A percentile compares a stretch with the other conserved stretches of the same genome.
phyloP scores from a whole-genome alignment of 2,113 vertebrate genomes.

The Erythrocercus mccallii region DNA sequence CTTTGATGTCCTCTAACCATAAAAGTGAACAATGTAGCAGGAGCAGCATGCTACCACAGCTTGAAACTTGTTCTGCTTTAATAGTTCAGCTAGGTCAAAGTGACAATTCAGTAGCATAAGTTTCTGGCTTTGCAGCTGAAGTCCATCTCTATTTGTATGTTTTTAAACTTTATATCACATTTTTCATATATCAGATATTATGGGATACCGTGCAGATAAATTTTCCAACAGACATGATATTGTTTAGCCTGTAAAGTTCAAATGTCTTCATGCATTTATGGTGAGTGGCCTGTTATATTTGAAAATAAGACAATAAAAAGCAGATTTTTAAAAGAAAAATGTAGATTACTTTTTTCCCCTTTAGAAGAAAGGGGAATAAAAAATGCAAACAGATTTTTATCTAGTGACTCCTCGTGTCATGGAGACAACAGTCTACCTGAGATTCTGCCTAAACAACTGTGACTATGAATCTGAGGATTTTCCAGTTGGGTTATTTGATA shows the following conservation, averaged over 20 bases:
- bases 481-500: not conserved
- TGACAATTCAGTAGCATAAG: not conserved
- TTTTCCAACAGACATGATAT: not conserved
- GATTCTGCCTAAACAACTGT: not conserved
- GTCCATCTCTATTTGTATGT: not conserved
- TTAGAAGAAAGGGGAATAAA: not conserved
- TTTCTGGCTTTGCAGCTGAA: not conserved
- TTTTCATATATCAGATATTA: not conserved
- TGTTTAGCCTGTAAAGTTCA: not conserved
- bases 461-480: not conserved
- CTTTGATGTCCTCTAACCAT: constrained; percentile 7
- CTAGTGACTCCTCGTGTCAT: not conserved
- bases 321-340: not conserved
- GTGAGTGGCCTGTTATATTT: not conserved
- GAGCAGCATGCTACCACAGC: not conserved
- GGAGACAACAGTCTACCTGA: not conserved
- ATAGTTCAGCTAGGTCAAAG: fast-evolving
- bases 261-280: fast-evolving
- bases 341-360: not conserved
- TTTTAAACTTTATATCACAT: not conserved
- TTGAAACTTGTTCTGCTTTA: not conserved
- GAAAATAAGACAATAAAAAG: not conserved
- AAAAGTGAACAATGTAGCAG: not conserved
- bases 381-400: not conserved
- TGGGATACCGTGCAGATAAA: not conserved